phyloP scores from a whole-genome alignment of 2,797 vertebrate genomes.

The Periophthalmus magnuspinnatus region DNA sequence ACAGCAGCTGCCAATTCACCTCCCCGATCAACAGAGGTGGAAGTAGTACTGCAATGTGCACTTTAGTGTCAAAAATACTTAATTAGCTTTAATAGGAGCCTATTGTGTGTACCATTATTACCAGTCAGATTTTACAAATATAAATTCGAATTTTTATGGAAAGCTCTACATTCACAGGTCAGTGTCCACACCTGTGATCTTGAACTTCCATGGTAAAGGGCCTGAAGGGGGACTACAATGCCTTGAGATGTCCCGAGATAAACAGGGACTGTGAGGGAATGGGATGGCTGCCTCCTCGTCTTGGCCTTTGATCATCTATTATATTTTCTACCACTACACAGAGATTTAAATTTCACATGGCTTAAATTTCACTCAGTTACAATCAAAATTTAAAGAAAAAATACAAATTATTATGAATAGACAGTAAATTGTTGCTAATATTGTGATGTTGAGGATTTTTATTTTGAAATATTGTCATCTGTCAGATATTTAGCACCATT shows the following conservation, averaged over 20 bases:
- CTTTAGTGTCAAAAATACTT: background rate
- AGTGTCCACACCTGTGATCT: background rate
- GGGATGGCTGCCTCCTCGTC: no score
- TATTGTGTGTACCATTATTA: no score
- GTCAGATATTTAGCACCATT: no score
- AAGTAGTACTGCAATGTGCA: background rate
- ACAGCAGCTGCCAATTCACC: conserved; percentile 37
- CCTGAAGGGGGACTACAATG: background rate
- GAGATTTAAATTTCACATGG: no score
- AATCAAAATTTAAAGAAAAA: no score
- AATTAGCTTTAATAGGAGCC: background rate
- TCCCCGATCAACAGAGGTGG: conserved; percentile 7
- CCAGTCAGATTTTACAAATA: background rate
- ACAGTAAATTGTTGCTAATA: no score
- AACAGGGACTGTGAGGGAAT: background rate
- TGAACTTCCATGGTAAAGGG: background rate
- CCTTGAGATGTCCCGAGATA: background rate
- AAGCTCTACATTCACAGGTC: background rate
- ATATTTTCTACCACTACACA: no score
- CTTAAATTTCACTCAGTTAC: no score
- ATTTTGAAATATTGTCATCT: no score
- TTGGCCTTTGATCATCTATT: no score
- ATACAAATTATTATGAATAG: no score
- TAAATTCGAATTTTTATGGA: background rate
- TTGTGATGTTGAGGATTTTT: no score